Evolutionary conservation across 1,140 invertebrate genomes (phyloP), one percentile per base, ranked within the genome.

Genomic region (Heliconius hewitsoni): DNA sequence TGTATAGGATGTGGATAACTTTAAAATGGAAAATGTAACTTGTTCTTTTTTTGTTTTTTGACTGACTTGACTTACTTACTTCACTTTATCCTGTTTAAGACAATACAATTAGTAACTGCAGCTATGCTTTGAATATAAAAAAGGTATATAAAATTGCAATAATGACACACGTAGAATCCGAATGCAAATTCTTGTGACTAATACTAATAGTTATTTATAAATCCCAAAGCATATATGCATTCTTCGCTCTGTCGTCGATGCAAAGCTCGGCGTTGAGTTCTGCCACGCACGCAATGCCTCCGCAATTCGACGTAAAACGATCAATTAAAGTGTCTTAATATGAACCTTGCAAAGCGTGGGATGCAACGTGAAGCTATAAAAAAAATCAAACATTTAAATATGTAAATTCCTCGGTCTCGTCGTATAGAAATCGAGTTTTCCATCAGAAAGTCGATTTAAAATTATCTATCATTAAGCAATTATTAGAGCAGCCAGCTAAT

Each of bases 391-490:
- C 0, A 37, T 37, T 37, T 37, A 37, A 37, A 30, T 66, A 2
- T 6, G 9, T 30, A 66, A 66, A 66, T 30, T 16, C 23, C 60
- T 27, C 55, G 55, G n/a, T 66, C 11, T 5, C 13, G 30, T 66
- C 60, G 27, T 66, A 66, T 13, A 66, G 60, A 66, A 66, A 66
- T 27, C 5, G 60, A 66, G 60, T 23, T 66, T 66, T 66, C 27
- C 77, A 73, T 81, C 74, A 57, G 73, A 66, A 66, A 66, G 60
- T 66, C 13, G 23, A 66, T 16, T 27, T 30, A 30, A 30, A 66
- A 66, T 66, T 16, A 66, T 16, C 11, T 66, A 66, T 72, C 71
- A 72, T 72, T 72, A 72, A 72, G 71, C 19, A 72, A 72, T 72
- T 34, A 71, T 34, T 72, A 72, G 71, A 72, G 71, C 19, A 72